These are phyloP conservation scores for Nipponacmea schrenckii DNA, from an alignment of 2,888 invertebrate species.

Conservation along the genomic window DNA sequence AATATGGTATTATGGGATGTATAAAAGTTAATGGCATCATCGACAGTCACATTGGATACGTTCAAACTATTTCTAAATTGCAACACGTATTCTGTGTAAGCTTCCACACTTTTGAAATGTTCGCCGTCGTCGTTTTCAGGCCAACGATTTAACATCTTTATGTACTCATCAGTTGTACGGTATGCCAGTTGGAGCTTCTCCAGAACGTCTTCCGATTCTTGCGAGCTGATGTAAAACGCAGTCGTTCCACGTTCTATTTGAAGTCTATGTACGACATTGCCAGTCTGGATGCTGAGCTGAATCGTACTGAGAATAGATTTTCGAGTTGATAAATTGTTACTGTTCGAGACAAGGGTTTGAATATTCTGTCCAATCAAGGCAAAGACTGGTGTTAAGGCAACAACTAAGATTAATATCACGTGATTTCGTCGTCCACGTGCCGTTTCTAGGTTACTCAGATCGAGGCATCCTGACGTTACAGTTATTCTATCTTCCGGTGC, in stretches of 20 bases:
- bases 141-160: constrained; percentile 4
- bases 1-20: constrained; percentile 37
- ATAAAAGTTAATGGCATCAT: constrained; percentile 40
- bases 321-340: constrained; percentile 11
- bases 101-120: constrained; percentile 22
- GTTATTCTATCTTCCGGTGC: background rate
- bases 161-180: background rate
- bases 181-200: background rate
- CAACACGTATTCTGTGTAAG: constrained; percentile 16
- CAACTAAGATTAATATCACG: constrained; percentile 29
- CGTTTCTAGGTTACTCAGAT: constrained; percentile 24
- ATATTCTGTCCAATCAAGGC: constrained; percentile 32
- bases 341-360: constrained; percentile 18
- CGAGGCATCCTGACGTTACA: constrained; percentile 1
- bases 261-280: constrained; percentile 40
- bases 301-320: constrained; percentile 26
- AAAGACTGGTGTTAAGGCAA: constrained; percentile 26
- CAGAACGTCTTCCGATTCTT: constrained; percentile 24
- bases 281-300: constrained; percentile 43
- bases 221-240: constrained; percentile 44
- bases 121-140: constrained; percentile 17
- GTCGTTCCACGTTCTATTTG: constrained; percentile 53
- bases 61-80: constrained; percentile 24
- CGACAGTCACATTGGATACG: constrained; percentile 24
- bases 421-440: constrained; percentile 26